These are phyloP conservation scores for Dicentrarchus labrax DNA, from an alignment of 2,113 vertebrate species.

Conservation along the genomic window DNA sequence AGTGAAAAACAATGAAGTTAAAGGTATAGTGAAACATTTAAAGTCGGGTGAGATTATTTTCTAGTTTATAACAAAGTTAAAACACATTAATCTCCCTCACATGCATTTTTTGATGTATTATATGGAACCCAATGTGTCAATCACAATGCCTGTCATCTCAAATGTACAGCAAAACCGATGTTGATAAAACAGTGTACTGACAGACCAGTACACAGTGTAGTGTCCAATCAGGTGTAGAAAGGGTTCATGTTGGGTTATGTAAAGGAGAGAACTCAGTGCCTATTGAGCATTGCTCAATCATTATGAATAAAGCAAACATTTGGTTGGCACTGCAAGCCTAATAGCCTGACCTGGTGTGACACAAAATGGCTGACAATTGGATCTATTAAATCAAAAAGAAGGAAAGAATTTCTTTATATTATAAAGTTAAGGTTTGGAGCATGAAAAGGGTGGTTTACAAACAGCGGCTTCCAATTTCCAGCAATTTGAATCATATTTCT, in stretches of 20 bases:
- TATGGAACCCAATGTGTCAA: background rate
- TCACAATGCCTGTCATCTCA: background rate
- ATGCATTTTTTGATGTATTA: background rate
- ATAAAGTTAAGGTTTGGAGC: constrained; percentile 3
- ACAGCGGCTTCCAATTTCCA: background rate
- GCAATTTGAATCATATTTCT: constrained; percentile 1
- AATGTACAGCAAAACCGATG: background rate
- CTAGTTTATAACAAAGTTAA: background rate
- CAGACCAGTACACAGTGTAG: background rate
- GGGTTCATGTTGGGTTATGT: background rate
- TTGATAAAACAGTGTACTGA: background rate
- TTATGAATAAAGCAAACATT: background rate
- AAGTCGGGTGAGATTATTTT: background rate
- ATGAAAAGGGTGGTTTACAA: background rate
- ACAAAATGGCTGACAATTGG: background rate
- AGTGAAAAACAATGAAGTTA: background rate
- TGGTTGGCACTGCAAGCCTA: background rate
- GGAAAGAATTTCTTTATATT: background rate
- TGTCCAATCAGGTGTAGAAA: background rate
- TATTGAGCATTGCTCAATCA: background rate
- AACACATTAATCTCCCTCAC: too few relatives aligned
- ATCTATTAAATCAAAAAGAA: constrained; percentile 15
- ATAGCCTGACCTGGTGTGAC: constrained; percentile 4
- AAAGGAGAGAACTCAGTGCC: too few relatives aligned
- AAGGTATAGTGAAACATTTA: background rate